Percentiles rank a stretch among this genome's conserved stretches.
Conservation (phyloP, 1,140 invertebrate species). For the Lasioglossum albipes region DNA sequence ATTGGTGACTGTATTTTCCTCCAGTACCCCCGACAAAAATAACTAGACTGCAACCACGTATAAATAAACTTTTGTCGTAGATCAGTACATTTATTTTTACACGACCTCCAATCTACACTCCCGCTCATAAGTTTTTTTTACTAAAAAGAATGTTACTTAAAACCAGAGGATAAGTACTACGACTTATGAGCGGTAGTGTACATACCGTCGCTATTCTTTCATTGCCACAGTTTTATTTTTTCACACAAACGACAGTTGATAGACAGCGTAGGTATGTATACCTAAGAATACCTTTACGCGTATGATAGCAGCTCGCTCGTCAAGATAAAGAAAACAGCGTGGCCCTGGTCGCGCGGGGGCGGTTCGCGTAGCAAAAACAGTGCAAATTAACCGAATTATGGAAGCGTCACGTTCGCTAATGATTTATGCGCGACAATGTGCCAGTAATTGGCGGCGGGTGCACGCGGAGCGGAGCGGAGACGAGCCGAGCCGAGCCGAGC, state of each 20-base stretch:
- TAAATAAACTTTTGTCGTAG: no score
- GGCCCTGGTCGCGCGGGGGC: not conserved
- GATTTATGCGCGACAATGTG: constrained; percentile 67
- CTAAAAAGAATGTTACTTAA: no score
- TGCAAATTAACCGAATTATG: constrained; percentile 66
- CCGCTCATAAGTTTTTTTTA: no score
- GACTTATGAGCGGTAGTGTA: no score
- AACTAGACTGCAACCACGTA: no score
- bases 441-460: constrained; percentile 61
- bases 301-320: not conserved
- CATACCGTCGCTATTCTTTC: not conserved
- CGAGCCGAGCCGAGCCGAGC: not conserved
- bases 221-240: not conserved
- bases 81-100: no score
- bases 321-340: not conserved
- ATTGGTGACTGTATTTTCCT: no score
- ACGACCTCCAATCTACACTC: no score
- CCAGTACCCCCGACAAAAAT: no score
- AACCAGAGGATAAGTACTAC: no score
- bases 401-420: constrained; percentile 65
- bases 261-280: not conserved
- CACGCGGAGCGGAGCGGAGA: constrained; percentile 22
- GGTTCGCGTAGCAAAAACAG: constrained; percentile 52
- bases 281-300: not conserved
- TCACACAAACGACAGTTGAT: not conserved